Conservation (phyloP, 1,140 invertebrate genomes). For the Drosophila saltans region DNA sequence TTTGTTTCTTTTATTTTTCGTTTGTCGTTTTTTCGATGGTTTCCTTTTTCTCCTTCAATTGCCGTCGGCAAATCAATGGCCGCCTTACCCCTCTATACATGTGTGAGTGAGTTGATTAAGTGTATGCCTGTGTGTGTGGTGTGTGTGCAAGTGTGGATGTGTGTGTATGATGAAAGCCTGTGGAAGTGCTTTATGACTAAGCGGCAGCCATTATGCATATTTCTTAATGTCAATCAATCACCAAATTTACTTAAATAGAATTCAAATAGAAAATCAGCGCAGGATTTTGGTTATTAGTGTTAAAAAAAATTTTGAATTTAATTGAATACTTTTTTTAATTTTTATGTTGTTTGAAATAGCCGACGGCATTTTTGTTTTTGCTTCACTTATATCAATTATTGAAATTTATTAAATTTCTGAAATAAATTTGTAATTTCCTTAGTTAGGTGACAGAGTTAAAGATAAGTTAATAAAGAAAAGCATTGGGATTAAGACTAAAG, state of each 20-base stretch:
- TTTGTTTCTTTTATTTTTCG: slow-evolving; percentile 22
- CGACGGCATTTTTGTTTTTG: neutral
- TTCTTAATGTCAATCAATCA: slow-evolving; percentile 35
- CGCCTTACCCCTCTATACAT: slow-evolving; percentile 53
- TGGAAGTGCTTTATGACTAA: slow-evolving; percentile 59
- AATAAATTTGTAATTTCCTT: no score
- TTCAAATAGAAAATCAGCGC: neutral
- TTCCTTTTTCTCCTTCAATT: slow-evolving; percentile 25
- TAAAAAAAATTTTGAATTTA: neutral
- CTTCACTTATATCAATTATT: no score
- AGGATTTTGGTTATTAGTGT: neutral
- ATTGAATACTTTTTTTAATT: neutral
- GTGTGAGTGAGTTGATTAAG: slow-evolving; percentile 32
- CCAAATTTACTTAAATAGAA: neutral
- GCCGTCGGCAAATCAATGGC: slow-evolving; percentile 77
- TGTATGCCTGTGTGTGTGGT: slow-evolving; percentile 7
- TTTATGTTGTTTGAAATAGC: neutral
- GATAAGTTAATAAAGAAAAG: no score
- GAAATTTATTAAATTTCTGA: no score
- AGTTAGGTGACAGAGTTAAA: no score
- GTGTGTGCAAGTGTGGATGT: slow-evolving; percentile 21
- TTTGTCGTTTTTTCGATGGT: slow-evolving; percentile 4
- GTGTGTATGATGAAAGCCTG: slow-evolving; percentile 61
- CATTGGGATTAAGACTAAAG: no score
- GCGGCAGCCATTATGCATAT: slow-evolving; percentile 77